phyloP scores from a whole-genome alignment of 92 coral and sea anemone species.

The Palythoa grandiflora region DNA sequence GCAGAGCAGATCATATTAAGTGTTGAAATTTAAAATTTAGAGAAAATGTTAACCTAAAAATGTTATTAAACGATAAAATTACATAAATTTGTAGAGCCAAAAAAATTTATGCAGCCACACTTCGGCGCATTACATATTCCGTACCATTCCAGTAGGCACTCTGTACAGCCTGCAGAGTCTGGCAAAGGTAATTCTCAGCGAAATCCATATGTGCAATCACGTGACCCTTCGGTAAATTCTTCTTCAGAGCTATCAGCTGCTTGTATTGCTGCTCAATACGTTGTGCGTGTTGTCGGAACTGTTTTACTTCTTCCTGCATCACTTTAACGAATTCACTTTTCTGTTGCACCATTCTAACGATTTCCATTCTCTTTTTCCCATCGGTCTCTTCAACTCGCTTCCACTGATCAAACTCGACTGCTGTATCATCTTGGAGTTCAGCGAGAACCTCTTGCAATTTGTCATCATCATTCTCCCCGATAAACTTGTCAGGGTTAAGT shows the following conservation, averaged over 20 bases:
- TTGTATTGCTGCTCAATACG: slow-evolving; percentile 11
- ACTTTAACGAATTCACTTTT: background rate
- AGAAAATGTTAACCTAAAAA: background rate
- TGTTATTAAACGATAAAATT: too few relatives aligned
- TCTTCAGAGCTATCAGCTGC: slow-evolving; percentile 26
- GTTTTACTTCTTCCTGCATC: background rate
- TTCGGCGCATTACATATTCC: too few relatives aligned
- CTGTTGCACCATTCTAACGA: background rate
- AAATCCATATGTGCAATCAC: slow-evolving; percentile 54
- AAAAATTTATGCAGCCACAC: too few relatives aligned
- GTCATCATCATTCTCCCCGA: slow-evolving; percentile 39
- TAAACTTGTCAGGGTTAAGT: slow-evolving; percentile 63
- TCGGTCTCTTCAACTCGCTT: slow-evolving; percentile 33
- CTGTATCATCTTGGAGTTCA: slow-evolving; percentile 1
- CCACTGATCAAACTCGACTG: slow-evolving; percentile 51
- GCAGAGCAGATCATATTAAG: background rate
- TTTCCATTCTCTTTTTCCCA: slow-evolving; percentile 18
- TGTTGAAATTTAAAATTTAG: background rate
- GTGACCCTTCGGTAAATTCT: slow-evolving; percentile 27
- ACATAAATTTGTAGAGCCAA: too few relatives aligned
- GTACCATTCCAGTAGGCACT: slow-evolving; percentile 56
- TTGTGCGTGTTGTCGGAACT: slow-evolving; percentile 18
- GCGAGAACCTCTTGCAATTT: slow-evolving; percentile 24
- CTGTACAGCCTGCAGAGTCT: slow-evolving; percentile 54
- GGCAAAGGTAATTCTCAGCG: slow-evolving; percentile 61